phyloP scores from a whole-genome alignment of 2,113 vertebrate species.

The Piprites chloris region DNA sequence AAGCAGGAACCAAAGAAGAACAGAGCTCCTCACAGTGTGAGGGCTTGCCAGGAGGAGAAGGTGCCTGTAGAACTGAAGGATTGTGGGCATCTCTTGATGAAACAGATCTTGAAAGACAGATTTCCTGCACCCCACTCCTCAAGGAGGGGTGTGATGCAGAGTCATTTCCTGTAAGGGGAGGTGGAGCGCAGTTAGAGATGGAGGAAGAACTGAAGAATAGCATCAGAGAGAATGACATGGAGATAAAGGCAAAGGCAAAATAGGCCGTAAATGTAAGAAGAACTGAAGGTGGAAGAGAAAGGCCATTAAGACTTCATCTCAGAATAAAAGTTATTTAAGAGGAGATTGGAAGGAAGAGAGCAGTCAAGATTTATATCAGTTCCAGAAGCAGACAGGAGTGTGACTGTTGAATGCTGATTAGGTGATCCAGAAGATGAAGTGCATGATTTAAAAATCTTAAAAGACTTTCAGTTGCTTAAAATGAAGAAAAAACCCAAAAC shows the following conservation, averaged over 20 bases:
- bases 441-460: background rate
- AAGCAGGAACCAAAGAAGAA: background rate
- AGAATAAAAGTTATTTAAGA: background rate
- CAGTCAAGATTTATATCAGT: background rate
- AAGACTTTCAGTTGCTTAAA: background rate
- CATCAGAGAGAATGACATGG: background rate
- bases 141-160: background rate
- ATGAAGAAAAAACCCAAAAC: background rate
- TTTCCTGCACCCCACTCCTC: background rate
- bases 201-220: background rate
- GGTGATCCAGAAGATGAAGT: background rate
- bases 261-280: background rate
- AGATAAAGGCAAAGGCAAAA: background rate
- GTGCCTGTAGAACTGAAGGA: background rate
- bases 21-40: accelerated
- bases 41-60: background rate
- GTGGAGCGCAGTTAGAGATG: accelerated
- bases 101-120: background rate
- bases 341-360: background rate
- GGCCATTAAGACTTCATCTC: background rate
- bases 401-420: background rate
- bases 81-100: background rate
- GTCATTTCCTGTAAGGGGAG: background rate
- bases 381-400: background rate
- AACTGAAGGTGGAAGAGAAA: background rate